These are phyloP conservation scores for Bergia puertoricense DNA, from an alignment of 92 coral and sea anemone genomes.

Conservation along the genomic window DNA sequence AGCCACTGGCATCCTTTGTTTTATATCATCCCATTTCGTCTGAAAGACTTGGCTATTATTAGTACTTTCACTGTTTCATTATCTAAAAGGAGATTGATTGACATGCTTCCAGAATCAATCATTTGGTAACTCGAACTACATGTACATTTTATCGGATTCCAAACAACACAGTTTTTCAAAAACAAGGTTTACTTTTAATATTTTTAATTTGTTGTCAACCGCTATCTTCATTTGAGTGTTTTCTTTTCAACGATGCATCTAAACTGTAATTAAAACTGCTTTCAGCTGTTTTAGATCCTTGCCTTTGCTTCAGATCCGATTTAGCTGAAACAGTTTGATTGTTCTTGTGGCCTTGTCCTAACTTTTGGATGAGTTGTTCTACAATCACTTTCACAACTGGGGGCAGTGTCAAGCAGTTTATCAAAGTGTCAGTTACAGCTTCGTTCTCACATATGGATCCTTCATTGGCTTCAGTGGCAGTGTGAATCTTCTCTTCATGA, in stretches of 20 bases:
- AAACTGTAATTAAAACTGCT: background rate
- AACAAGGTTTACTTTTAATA: background rate
- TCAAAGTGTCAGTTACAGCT: conserved; percentile 56
- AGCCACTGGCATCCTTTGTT: too few relatives aligned
- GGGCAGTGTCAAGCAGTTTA: conserved; percentile 75
- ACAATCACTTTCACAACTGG: conserved; percentile 64
- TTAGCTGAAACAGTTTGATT: background rate
- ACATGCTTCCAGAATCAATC: background rate
- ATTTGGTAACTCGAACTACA: background rate
- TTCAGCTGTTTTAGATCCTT: background rate
- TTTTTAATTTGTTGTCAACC: background rate
- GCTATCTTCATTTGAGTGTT: conserved; percentile 15
- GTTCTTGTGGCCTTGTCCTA: background rate
- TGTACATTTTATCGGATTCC: background rate
- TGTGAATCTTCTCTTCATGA: background rate
- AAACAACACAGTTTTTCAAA: background rate
- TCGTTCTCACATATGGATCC: background rate
- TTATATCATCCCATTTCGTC: too few relatives aligned
- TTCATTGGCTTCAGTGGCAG: background rate
- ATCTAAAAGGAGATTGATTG: background rate
- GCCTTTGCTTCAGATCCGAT: background rate
- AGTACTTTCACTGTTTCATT: background rate
- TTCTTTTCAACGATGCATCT: conserved; percentile 17
- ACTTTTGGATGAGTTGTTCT: conserved; percentile 59
- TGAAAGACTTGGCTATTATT: too few relatives aligned